phyloP scores from a whole-genome alignment of 2,113 vertebrate species.

The Empidonax traillii region DNA sequence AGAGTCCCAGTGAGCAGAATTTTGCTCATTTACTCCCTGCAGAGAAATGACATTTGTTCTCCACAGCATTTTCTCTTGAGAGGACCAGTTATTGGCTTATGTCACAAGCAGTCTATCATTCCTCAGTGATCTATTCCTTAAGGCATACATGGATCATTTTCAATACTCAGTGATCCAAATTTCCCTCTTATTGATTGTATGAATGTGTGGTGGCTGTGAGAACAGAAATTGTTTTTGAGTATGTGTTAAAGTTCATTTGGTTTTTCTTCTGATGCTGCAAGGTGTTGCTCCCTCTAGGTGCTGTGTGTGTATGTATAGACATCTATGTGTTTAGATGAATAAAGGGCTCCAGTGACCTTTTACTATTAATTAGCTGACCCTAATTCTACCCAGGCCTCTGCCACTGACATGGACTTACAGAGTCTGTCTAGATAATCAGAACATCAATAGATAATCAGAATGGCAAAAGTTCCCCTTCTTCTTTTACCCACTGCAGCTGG shows the following conservation, averaged over 20 bases:
- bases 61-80: neutral
- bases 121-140: neutral
- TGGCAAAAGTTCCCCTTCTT: neutral
- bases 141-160: constrained; percentile 1
- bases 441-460: neutral
- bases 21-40: constrained; percentile 35
- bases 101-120: neutral
- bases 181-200: neutral
- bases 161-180: neutral
- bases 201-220: neutral
- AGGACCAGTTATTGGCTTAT: constrained; percentile 16
- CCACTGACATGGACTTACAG: neutral
- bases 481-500: neutral
- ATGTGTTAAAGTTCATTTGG: neutral
- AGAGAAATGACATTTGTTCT: constrained; percentile 47
- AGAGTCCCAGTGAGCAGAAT: neutral
- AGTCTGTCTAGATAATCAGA: neutral
- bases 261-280: neutral
- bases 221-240: neutral
- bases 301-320: accelerated
- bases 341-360: neutral
- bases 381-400: neutral
- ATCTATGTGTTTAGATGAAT: neutral
- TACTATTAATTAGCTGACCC: neutral
- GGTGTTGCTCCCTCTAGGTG: neutral